Evolutionary conservation across 2,888 invertebrate genomes (phyloP), one percentile per base, ranked within the genome.

Genomic region (Bibio marci): DNA sequence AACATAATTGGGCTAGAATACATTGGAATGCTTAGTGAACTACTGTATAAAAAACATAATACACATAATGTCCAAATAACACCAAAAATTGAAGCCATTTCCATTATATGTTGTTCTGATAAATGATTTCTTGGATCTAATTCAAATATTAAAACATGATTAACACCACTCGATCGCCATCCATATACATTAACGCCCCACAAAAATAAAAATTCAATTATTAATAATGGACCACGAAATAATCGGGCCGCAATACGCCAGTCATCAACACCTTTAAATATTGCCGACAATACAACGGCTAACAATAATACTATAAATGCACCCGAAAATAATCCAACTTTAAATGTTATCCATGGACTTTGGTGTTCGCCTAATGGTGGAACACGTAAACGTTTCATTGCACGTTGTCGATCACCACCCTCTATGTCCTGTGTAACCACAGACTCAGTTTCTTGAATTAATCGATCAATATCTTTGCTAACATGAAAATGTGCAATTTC

Each of bases 291-390:
- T 39, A 81, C 63, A 28, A 83, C 79, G 26, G 79, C 76, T 17
- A 76, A 63, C 30, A 79, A 59, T 11, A 87, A 66, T 13, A 87
- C 76, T 39, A 82, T 62, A 57, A 87, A 85, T 19, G 81, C 76
- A 17, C 88, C 88, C 7, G 80, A 75, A 57, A 82, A 87, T 4
- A 88, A 66, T 1, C 88, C 88, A 57, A 79, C 79, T 66, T 80
- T 80, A 52, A 85, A 85, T 2, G 82, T 83, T 3, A 80, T 82
- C 76, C 81, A 80, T 1, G 81, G 79, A 43, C 76, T 77, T 53
- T 81, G 78, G 50, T 80, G 76, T 58, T 87, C 87, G 12, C 83
- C 85, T 19, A 90, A 59, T 3, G 88, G 88, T 1, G 87, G 88
- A 2, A 87, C 87, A 38, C 86, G 60, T 17, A 90, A 62, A 30